Conservation (phyloP, 2,797 vertebrate species). For the Hydrophis major region DNA sequence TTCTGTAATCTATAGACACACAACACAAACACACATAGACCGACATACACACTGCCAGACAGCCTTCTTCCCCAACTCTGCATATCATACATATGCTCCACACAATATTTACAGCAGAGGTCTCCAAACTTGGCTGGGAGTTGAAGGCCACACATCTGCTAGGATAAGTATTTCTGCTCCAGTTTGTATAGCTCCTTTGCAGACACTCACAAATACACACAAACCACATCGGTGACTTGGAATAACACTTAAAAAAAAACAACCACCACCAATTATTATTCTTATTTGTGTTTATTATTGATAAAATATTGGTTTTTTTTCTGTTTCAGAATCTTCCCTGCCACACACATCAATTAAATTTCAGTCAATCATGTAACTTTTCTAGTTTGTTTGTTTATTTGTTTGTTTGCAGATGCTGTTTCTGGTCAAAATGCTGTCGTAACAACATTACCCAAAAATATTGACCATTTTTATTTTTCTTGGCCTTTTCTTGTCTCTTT, state of each 20-base stretch:
- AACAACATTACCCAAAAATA: background rate
- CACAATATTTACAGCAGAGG: too few relatives aligned
- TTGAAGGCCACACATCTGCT: background rate
- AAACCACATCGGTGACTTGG: background rate
- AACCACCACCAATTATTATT: background rate
- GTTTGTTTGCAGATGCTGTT: background rate
- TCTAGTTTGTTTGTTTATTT: background rate
- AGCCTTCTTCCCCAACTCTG: background rate
- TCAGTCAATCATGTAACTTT: background rate
- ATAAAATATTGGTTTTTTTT: constrained; percentile 4
- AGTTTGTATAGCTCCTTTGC: background rate
- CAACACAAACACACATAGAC: background rate
- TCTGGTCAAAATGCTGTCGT: background rate
- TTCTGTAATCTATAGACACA: background rate
- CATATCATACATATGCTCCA: background rate
- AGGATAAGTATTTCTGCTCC: background rate
- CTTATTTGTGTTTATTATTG: background rate
- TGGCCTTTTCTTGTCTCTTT: background rate
- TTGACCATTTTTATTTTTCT: background rate
- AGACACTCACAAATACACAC: background rate
- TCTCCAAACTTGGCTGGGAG: background rate
- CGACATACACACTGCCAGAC: background rate
- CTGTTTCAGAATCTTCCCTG: background rate
- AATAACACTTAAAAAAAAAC: background rate
- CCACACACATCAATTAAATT: background rate